These are phyloP conservation scores for Rhopalosiphum nymphaeae DNA, from an alignment of 2,888 invertebrate species.

Conservation along the genomic window DNA sequence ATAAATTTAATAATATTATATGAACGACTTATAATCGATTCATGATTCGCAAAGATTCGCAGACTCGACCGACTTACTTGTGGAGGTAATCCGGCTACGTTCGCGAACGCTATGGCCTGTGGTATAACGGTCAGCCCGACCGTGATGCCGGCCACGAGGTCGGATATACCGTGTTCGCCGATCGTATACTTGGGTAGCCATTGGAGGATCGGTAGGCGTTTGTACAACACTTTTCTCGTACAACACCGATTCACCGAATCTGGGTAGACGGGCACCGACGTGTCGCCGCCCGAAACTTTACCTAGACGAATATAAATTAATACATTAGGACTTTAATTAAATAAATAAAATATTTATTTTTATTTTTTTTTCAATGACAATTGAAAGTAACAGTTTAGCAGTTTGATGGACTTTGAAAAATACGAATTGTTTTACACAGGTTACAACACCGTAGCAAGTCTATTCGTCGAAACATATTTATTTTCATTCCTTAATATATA, in stretches of 20 bases:
- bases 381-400: not conserved
- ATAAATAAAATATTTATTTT: not conserved
- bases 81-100: slow-evolving; percentile 80
- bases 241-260: slow-evolving; percentile 65
- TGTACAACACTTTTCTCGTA: slow-evolving; percentile 69
- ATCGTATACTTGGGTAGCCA: slow-evolving; percentile 76
- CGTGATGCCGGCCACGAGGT: slow-evolving; percentile 82
- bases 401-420: not conserved
- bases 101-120: slow-evolving; percentile 83
- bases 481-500: no score
- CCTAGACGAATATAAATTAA: slow-evolving; percentile 1
- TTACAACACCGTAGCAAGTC: not conserved
- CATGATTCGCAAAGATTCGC: not conserved
- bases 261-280: slow-evolving; percentile 20
- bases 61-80: slow-evolving; percentile 74
- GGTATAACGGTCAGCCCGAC: slow-evolving; percentile 84
- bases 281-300: not conserved
- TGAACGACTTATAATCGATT: not conserved
- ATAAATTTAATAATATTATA: not conserved
- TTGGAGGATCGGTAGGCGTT: slow-evolving; percentile 73
- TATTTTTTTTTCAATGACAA: not conserved
- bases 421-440: not conserved
- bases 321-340: not conserved
- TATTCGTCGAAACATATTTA: not conserved
- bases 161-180: slow-evolving; percentile 74